Evolutionary conservation across 2,888 invertebrate genomes (phyloP), one percentile per base, ranked within the genome.

Genomic region (Meteorus cinctellus): DNA sequence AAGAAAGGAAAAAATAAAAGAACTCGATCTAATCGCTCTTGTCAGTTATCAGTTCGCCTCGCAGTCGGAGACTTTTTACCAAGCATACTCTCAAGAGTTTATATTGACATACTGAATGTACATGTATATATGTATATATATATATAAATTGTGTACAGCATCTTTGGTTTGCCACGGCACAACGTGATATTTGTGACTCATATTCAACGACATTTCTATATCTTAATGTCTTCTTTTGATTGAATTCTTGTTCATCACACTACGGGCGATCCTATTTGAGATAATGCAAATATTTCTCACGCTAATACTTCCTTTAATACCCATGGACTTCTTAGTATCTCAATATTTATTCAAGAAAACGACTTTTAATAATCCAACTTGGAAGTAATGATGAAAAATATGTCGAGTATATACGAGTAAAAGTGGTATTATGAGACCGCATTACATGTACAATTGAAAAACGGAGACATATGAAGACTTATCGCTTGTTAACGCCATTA

Each of bases 11-110:
- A 80, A 78, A 79, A 87, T 85, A 88, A 85, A 83, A 82, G 19
- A 55, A 19, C 55, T 77, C 84, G 87, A 84, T 86, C 87, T 88
- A 88, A 88, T 88, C 88, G 84, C 84, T 8, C 76, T 78, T 79
- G 75, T 80, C 19, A 19, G 81, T 86, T 86, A 86, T 86, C 86
- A 84, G 83, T 72, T 67, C 62, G 36, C 71, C 60, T 71, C 41
- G 3, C n/a, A 24, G 55, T 72, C 45, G 14, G 14, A 72, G 62
- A 62, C 29, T 62, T 62, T 62, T 62, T 31, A n/a, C n/a, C 12
- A 14, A 12, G 10, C 29, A 19, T 34, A n/a, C 31, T 60, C 29
- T 62, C 19, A 19, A 19, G 55, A 55, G 19, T 55, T 19, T 55
- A 19, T 55, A 41, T 41, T 41, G 41, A 41, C 41, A 41, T 12